Base-by-base conservation (phyloP, 2,888 invertebrate species). In the Corbicula japonica region DNA sequence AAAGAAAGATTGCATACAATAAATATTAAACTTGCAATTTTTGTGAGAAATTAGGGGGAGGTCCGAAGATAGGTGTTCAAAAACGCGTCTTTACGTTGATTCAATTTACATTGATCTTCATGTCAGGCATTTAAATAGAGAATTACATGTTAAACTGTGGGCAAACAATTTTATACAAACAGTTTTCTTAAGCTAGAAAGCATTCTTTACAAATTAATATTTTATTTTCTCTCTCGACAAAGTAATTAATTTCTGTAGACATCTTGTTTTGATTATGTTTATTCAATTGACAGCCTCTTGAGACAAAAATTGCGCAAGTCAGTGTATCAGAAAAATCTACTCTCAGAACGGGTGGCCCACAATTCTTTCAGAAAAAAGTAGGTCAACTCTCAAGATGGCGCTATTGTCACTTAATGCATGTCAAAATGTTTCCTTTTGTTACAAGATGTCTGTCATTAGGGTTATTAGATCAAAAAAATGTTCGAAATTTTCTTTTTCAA, bases 91-190 rank as follows among this genome's bases (percentile, higher is more conserved):
- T 28, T 26, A 18, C 15, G 38, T 70, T 70, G 35, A 60, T 70
- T 70, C 44, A 70, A 70, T 70, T 70, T 60, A 54, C 54, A 50
- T 50, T 54, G 54, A 54, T 54, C 21, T 54, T 54, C 5, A 21
- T 23, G 23, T 8, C 48, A 48, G 48, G 46, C 46, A 46, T 44
- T 69, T 44, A 56, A 21, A 46, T 46, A 32, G 46, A 21, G 44
- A 69, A 69, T 69, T 56, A 58, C 56, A 69, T 46, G 68, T 69
- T 69, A 58, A 69, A 69, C 68, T 52, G 12, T 15, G 23, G 1
- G 46, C 35, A 70, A 70, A 70, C 58, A 60, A 18, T 60, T n/a
- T 70, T 60, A 69, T 26, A 70, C 58, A 70, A 54, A 38, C 66
- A 41, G 41, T 35, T 23, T 41, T 18, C 54, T n/a, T 18, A 23